These are phyloP conservation scores for Esox masquinongy DNA, from an alignment of 2,797 vertebrate genomes.

Conservation along the genomic window DNA sequence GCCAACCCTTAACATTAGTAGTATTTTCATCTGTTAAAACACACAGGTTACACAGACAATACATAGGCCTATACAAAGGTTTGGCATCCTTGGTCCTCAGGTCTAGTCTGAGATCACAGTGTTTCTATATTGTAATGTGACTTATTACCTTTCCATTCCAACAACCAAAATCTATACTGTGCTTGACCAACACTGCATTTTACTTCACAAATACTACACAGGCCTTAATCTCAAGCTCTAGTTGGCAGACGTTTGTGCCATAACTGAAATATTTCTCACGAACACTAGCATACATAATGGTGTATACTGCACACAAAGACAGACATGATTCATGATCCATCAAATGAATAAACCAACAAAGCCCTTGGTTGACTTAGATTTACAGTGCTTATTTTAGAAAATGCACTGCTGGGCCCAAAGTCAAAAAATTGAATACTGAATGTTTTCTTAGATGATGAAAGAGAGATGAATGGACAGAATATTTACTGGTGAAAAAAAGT, in stretches of 20 bases:
- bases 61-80: too few species aligned
- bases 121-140: too few species aligned
- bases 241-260: neutral
- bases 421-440: neutral
- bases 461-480: neutral
- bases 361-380: neutral
- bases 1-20: too few species aligned
- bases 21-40: too few species aligned
- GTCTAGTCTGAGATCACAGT: too few species aligned
- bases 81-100: too few species aligned
- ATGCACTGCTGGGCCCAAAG: neutral
- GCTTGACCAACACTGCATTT: too few species aligned
- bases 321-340: neutral
- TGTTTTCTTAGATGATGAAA: neutral
- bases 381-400: neutral
- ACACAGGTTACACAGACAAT: too few species aligned
- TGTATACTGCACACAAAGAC: neutral
- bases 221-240: neutral
- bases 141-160: too few species aligned
- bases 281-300: neutral
- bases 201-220: too few species aligned
- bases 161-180: too few species aligned
- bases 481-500: neutral
- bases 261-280: neutral
- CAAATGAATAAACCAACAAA: too few species aligned